These are phyloP conservation scores for Ageneiosus marmoratus DNA, from an alignment of 2,113 vertebrate genomes.

Conservation along the genomic window DNA sequence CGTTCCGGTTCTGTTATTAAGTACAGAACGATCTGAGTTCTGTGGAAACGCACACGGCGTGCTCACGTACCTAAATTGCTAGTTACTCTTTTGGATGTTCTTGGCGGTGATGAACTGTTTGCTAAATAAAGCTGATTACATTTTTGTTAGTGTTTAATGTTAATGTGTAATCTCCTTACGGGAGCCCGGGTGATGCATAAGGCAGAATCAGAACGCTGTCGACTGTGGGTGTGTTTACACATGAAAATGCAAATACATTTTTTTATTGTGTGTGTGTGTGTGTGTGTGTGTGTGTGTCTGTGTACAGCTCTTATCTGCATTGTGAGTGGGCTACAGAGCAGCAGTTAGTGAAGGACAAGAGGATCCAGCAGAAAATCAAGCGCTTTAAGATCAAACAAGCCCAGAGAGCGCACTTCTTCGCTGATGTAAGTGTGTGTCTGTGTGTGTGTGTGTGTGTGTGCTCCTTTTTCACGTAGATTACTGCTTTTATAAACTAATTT, in stretches of 20 bases:
- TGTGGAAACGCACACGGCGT: neutral
- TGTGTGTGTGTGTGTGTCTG: constrained; percentile 30
- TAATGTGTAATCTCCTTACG: neutral
- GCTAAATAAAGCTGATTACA: neutral
- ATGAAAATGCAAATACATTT: neutral
- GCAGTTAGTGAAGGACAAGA: constrained; percentile 96
- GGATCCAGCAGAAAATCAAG: constrained; percentile 99
- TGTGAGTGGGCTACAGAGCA: constrained; percentile 98
- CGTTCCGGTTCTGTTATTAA: neutral
- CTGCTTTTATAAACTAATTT: neutral
- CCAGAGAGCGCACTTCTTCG: constrained; percentile 97
- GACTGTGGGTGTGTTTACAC: constrained; percentile 19
- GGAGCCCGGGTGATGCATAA: neutral
- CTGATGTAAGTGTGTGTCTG: constrained; percentile 83
- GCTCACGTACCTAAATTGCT: neutral
- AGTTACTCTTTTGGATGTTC: neutral
- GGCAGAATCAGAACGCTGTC: constrained; percentile 32
- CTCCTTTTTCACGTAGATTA: neutral
- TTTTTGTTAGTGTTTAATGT: neutral
- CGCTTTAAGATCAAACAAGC: constrained; percentile 97
- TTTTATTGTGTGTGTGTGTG: constrained; percentile 32
- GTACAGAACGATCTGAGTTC: neutral
- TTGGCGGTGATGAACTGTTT: neutral
- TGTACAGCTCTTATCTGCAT: constrained; percentile 91
- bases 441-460: constrained; percentile 33